Evolutionary conservation across 2,113 vertebrate genomes (phyloP).

Genomic region (Amazona guildingii): DNA sequence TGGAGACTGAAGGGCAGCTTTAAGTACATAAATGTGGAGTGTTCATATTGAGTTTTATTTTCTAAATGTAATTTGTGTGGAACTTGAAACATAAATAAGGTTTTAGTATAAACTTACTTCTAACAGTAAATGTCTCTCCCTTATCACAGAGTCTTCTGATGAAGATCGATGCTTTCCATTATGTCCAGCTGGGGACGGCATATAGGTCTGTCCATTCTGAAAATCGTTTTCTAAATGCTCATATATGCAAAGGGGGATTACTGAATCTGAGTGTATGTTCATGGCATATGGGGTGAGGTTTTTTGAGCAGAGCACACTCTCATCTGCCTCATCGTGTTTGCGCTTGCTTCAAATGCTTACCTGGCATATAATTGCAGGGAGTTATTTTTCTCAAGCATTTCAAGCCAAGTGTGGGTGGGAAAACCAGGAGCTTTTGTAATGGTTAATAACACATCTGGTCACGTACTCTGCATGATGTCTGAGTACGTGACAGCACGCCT

Average conservation of each 20-base stretch:
- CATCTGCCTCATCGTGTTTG: conserved; percentile 31
- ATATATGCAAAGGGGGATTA: not conserved
- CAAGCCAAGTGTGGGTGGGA: conserved; percentile 27
- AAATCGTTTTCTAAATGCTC: not conserved
- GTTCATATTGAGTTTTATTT: not conserved
- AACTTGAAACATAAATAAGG: not conserved
- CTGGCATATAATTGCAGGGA: not conserved
- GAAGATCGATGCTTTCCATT: conserved; percentile 86
- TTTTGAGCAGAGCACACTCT: not conserved
- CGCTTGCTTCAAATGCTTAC: conserved; percentile 13
- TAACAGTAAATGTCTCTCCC: not conserved
- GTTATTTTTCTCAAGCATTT: conserved; percentile 9
- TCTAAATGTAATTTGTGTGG: not conserved
- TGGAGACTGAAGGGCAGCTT: not conserved
- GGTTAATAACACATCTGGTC: not conserved
- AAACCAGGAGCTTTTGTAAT: not conserved
- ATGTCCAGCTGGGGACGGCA: conserved; percentile 80
- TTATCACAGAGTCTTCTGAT: conserved; percentile 79
- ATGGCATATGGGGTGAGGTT: not conserved
- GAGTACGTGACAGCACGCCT: not conserved
- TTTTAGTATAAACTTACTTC: not conserved
- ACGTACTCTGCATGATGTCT: not conserved
- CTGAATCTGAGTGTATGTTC: not conserved
- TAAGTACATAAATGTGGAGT: not conserved
- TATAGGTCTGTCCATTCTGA: conserved; percentile 74